Base-by-base conservation (phyloP, 2,888 invertebrate species). In the Trissoscelio sp. region DNA sequence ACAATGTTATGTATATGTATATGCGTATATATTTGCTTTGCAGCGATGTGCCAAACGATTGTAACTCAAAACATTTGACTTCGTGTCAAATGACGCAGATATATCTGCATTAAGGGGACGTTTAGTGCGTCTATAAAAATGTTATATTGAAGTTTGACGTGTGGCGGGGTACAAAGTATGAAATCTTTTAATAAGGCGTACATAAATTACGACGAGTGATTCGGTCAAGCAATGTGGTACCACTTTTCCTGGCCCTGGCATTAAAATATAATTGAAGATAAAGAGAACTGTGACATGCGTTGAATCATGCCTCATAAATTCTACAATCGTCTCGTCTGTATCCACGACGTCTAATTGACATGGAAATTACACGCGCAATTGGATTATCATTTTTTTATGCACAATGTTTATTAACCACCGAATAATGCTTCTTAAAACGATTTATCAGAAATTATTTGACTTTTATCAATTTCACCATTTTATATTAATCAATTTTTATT, bases 41-140 rank as follows among this genome's bases (percentile, higher is more conserved):
- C 3, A n/a, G 58, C 44, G 28, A 70, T 37, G 3, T 16, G 20
- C 20, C 31, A 12, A 51, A 16, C 24, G 24, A 51, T 31, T 51
- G 31, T 20, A 64, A 58, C 58, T 70, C 57, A 31, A 62, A 78
- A 78, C 57, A 70, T 66, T 79, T 72, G 72, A 79, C 78, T 64
- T 42, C 3, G 51, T 70, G 78, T 79, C 78, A 79, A 79, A 79
- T 28, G 34, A 51, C 44, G 48, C 48, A 37, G 46, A 79, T 72
- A 66, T 79, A 64, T 79, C 72, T 72, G 62, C 72, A 58, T 79
- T 79, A 72, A 58, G 37, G n/a, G 22, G 57, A 73, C 77, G 44
- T 72, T 82, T 78, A 69, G 64, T 48, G 46, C 39, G 69, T 74
- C 78, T 82, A 70, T 70, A 82, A 82, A 82, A 78, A 78, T 58